Evolutionary conservation across 2,888 invertebrate species (phyloP).

Genomic region (Drosophila sordidapex): DNA sequence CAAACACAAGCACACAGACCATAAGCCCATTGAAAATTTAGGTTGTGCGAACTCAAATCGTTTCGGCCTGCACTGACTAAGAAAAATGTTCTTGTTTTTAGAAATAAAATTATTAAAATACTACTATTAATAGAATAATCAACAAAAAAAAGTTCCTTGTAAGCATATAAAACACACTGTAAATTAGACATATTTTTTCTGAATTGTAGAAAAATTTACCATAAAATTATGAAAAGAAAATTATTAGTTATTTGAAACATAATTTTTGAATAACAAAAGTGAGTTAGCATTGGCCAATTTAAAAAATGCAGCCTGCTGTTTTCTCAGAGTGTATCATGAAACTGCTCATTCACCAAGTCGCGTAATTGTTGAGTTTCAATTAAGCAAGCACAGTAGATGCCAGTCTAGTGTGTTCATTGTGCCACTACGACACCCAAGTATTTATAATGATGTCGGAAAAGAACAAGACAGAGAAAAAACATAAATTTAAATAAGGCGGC

Average conservation of each 20-base stretch:
- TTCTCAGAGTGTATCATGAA: not conserved
- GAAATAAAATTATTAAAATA: not conserved
- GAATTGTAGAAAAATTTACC: not conserved
- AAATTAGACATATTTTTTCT: not conserved
- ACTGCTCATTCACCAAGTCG: slow-evolving; percentile 2
- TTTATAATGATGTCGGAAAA: slow-evolving; percentile 20
- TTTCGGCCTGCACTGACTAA: not conserved
- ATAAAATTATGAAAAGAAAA: not conserved
- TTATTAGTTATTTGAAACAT: not conserved
- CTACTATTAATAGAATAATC: not conserved
- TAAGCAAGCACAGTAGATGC: slow-evolving; percentile 28
- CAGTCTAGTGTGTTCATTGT: not conserved
- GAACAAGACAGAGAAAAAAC: slow-evolving; percentile 14
- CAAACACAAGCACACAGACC: not conserved
- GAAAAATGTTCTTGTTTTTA: not conserved
- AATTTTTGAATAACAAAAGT: not conserved
- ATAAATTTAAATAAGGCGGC: slow-evolving; percentile 9
- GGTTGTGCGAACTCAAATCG: not conserved
- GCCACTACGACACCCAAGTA: slow-evolving; percentile 1
- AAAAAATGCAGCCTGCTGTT: not conserved
- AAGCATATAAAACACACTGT: not conserved
- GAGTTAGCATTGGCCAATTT: not conserved
- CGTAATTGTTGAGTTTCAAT: slow-evolving; percentile 57
- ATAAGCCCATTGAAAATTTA: not conserved
- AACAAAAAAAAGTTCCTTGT: not conserved